Percentiles rank a stretch among this genome's conserved stretches.
These are phyloP conservation scores for Amyelois transitella DNA, from an alignment of 1,140 invertebrate species.

Conservation along the genomic window DNA sequence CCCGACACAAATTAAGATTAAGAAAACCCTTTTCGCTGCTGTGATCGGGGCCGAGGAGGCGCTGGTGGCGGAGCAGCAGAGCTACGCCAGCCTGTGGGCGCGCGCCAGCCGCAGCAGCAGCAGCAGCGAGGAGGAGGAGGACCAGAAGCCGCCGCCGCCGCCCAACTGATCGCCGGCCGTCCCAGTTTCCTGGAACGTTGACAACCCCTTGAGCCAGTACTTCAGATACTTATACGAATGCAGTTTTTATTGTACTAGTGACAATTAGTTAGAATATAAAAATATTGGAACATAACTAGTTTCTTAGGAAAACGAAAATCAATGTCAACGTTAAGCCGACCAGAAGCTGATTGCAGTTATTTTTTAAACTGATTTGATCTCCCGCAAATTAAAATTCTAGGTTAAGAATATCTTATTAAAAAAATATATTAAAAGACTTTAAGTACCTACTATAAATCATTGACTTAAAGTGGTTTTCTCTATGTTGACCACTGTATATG, in stretches of 20 bases:
- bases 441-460: too few relatives aligned
- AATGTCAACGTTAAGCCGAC: too few relatives aligned
- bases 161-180: slow-evolving; percentile 18
- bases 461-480: too few relatives aligned
- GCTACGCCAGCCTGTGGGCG: slow-evolving; percentile 60
- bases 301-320: too few relatives aligned
- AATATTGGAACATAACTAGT: too few relatives aligned
- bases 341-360: too few relatives aligned
- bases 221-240: neutral
- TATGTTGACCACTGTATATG: too few relatives aligned
- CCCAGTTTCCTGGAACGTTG: neutral
- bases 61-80: slow-evolving; percentile 59
- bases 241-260: neutral
- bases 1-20: slow-evolving; percentile 55
- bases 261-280: too few relatives aligned
- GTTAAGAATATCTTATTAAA: too few relatives aligned
- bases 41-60: slow-evolving; percentile 60
- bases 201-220: neutral
- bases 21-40: slow-evolving; percentile 50
- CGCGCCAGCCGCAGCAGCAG: slow-evolving; percentile 34
- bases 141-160: slow-evolving; percentile 29
- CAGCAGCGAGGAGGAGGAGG: slow-evolving; percentile 38
- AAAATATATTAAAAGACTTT: too few relatives aligned
- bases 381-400: too few relatives aligned
- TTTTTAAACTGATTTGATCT: too few relatives aligned